phyloP scores from a whole-genome alignment of 1,140 invertebrate genomes.

The Globodera ellingtonae region DNA sequence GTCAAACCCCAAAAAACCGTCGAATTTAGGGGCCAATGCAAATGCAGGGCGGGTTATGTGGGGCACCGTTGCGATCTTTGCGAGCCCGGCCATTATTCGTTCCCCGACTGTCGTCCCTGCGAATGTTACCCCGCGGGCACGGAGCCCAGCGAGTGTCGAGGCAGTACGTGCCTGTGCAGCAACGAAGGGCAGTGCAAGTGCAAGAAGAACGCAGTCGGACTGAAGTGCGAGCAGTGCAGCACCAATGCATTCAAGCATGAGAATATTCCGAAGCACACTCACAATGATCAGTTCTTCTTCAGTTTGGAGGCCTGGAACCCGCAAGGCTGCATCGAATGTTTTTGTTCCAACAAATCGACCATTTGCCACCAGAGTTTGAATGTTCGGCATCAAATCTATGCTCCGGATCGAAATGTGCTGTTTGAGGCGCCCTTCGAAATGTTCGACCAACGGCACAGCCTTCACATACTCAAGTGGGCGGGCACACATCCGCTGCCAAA shows the following conservation, averaged over 20 bases:
- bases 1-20: neutral
- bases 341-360: slow-evolving; percentile 92
- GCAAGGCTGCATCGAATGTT: slow-evolving; percentile 91
- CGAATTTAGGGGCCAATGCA: slow-evolving; percentile 49
- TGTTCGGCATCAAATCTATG: slow-evolving; percentile 62
- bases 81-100: slow-evolving; percentile 80
- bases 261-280: neutral
- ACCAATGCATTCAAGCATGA: slow-evolving; percentile 70
- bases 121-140: slow-evolving; percentile 77
- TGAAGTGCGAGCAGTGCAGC: slow-evolving; percentile 82
- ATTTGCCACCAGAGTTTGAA: slow-evolving; percentile 70
- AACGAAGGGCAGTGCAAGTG: slow-evolving; percentile 82
- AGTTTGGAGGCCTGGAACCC: slow-evolving; percentile 82
- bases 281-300: slow-evolving; percentile 70
- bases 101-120: slow-evolving; percentile 82
- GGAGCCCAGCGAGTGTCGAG: slow-evolving; percentile 70
- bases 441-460: slow-evolving; percentile 53
- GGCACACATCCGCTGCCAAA: too few species aligned
- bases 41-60: slow-evolving; percentile 51
- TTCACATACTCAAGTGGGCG: slow-evolving; percentile 51
- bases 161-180: slow-evolving; percentile 62
- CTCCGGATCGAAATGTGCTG: slow-evolving; percentile 54
- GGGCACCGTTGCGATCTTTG: slow-evolving; percentile 76
- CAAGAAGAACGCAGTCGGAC: slow-evolving; percentile 77
- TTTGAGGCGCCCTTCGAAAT: slow-evolving; percentile 57